Base-by-base conservation (phyloP, 2,797 vertebrate species). In the Danio aesculapii region DNA sequence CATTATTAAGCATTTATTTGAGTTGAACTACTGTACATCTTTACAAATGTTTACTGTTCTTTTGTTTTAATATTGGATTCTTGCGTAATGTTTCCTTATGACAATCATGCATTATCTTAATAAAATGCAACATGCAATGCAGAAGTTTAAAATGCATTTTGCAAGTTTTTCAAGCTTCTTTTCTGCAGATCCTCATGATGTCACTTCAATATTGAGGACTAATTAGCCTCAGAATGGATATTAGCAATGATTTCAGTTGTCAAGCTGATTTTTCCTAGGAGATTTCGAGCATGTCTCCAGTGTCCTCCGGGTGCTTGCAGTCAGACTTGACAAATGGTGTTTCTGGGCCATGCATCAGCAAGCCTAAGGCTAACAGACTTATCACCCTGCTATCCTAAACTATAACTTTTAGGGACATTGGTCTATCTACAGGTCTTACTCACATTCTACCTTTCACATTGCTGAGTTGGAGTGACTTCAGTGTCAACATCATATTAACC, bases 321-420 rank as follows among this genome's bases (percentile, higher is more conserved):
- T 92, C 92, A 89, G 85, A 78, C 62, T 84, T 93, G 91, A 94
- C 88, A 90, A 92, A 94, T 91, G 88, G 85, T 85, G 83, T 81
- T 80, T 83, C 70, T 87, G 88, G 90, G 87, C 88, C 76, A 85
- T 88, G 88, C 88, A 92, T 93, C 91, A 89, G 89, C 82, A 87
- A 87, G 90, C 89, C 90, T 21, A 72, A 74, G 87, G 88, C 83
- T 83, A 86, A 87, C 88, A 90, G 88, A 91, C 90, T 92, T 91
- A 91, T 93, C 88, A 88, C 87, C 90, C 86, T 77, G 82, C 6
- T 81, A 84, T 90, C 90, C 89, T 17, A 92, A 89, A 88, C 90
- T 87, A 87, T 90, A 90, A 90, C 87, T 84, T 87, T 73, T 76
- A 79, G 77, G 89, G 89, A 88, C 82, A 82, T 77, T 88, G 92